Percentiles rank a stretch among this genome's conserved stretches.
Evolutionary conservation across 2,797 vertebrate genomes (phyloP).

Genomic region (Sparus aurata): DNA sequence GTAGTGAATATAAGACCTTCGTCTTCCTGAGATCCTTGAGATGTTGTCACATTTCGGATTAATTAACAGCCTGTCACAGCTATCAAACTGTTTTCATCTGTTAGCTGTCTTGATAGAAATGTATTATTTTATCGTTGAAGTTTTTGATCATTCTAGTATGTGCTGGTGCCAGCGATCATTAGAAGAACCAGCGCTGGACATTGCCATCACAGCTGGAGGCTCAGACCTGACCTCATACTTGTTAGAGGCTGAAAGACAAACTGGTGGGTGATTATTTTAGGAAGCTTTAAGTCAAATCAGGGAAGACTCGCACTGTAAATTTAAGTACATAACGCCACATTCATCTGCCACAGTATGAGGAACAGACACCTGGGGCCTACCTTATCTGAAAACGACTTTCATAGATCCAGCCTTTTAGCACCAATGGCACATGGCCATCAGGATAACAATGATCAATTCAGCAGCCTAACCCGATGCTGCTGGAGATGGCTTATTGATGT

Average conservation of each 20-base stretch:
- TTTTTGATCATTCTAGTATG: not conserved
- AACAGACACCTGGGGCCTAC: conserved; percentile 25
- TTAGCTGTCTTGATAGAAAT: not conserved
- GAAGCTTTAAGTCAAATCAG: conserved; percentile 1
- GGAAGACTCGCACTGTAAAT: conserved; percentile 3
- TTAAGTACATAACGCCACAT: conserved; percentile 1
- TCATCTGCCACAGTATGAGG: conserved; percentile 8
- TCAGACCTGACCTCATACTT: not conserved
- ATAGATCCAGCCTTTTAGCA: conserved; percentile 61
- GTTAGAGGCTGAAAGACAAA: not conserved
- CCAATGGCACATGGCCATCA: conserved; percentile 69
- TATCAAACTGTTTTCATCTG: not conserved
- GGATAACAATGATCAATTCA: conserved; percentile 75
- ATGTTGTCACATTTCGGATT: not conserved
- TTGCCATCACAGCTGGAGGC: conserved; percentile 1
- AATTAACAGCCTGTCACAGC: not conserved
- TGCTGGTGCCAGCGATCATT: not conserved
- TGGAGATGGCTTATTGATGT: conserved; percentile 79
- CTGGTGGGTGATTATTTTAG: not conserved
- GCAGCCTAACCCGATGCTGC: conserved; percentile 58
- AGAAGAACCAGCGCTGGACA: not conserved
- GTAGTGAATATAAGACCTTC: not conserved
- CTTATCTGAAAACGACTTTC: conserved; percentile 55
- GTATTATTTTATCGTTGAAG: not conserved
- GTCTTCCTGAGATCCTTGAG: not conserved